Evolutionary conservation across 2,113 vertebrate genomes (phyloP), one percentile per base, ranked within the genome.

Genomic region (Heterotilapia buettikoferi): DNA sequence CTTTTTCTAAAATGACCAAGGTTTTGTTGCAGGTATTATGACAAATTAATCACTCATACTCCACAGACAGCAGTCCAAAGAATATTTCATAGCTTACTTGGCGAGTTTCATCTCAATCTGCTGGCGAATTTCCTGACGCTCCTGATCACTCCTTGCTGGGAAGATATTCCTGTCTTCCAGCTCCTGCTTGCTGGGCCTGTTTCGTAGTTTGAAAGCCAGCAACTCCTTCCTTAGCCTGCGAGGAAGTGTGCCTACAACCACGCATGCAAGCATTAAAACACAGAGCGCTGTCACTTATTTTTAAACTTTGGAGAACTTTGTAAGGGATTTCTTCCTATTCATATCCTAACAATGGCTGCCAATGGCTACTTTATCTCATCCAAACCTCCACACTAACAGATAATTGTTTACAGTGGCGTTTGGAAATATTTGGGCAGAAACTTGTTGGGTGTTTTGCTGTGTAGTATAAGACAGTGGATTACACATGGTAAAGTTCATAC

Each of bases 71-170:
- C 45, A 52, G 45, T 78, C 8, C 12, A 47, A 66, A 43, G 45
- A 83, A 53, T 50, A 47, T 84, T 88, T 79, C 2, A 61, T 43
- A 50, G 92, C 98, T 98, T 96, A 99, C 98, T 98, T 99, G 87
- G 98, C 98, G 10, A 99, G 98, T 91, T 98, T 99, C 97, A 98
- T 97, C 91, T 99, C 98, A 10, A 99, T 99, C 96, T 99, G 98
- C 96, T 99, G 98, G 82, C 98, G 97, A 38, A 99, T 98, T 94
- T 99, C 98, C 96, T 98, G 98, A 19, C 98, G 95, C 84, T 99
- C 98, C 89, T 98, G 98, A 24, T 99, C 98, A 0, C 97, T 99
- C 84, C 98, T 97, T 52, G 94, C 94, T n/a, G 98, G 98, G 92
- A 99, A 99, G 92, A 99, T 98, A 86, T 99, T 99, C 57, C 98